Percentiles rank a stretch among this genome's conserved stretches.
phyloP scores from a whole-genome alignment of 2,888 invertebrate species.

The Barypeithes pellucidus region DNA sequence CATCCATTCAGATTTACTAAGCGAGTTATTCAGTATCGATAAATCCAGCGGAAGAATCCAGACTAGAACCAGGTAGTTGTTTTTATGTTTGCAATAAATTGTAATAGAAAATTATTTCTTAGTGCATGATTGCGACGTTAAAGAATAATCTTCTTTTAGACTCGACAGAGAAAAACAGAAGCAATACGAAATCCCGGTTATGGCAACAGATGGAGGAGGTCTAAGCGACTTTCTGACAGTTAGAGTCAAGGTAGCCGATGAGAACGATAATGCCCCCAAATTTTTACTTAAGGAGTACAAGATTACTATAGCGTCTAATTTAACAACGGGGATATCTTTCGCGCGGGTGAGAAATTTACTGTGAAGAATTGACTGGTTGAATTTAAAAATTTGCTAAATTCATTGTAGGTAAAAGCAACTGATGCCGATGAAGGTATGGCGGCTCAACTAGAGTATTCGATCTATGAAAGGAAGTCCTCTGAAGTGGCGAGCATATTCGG shows the following conservation, averaged over 20 bases:
- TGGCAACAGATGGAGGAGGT: slow-evolving; percentile 88
- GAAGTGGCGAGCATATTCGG: slow-evolving; percentile 80
- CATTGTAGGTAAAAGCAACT: slow-evolving; percentile 74
- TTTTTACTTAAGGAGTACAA: slow-evolving; percentile 86
- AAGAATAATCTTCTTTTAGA: slow-evolving; percentile 60
- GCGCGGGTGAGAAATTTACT: slow-evolving; percentile 68
- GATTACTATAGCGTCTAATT: slow-evolving; percentile 78
- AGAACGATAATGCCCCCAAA: slow-evolving; percentile 87
- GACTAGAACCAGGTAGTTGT: slow-evolving; percentile 67
- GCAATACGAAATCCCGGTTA: slow-evolving; percentile 83
- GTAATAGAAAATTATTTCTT: neutral
- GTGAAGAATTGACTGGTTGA: neutral
- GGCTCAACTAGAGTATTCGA: slow-evolving; percentile 82
- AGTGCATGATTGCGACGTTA: no score
- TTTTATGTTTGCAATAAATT: neutral
- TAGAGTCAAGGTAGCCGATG: slow-evolving; percentile 86
- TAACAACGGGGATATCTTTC: slow-evolving; percentile 74
- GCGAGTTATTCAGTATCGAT: slow-evolving; percentile 83
- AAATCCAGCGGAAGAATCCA: slow-evolving; percentile 81
- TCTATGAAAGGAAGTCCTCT: slow-evolving; percentile 81
- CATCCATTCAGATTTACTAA: slow-evolving; percentile 83
- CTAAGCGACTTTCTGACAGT: slow-evolving; percentile 83
- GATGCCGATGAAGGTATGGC: slow-evolving; percentile 86
- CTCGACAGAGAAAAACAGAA: slow-evolving; percentile 84
- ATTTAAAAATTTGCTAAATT: neutral